These are phyloP conservation scores for Tanytarsus gracilentus DNA, from an alignment of 2,888 invertebrate species.

Conservation along the genomic window DNA sequence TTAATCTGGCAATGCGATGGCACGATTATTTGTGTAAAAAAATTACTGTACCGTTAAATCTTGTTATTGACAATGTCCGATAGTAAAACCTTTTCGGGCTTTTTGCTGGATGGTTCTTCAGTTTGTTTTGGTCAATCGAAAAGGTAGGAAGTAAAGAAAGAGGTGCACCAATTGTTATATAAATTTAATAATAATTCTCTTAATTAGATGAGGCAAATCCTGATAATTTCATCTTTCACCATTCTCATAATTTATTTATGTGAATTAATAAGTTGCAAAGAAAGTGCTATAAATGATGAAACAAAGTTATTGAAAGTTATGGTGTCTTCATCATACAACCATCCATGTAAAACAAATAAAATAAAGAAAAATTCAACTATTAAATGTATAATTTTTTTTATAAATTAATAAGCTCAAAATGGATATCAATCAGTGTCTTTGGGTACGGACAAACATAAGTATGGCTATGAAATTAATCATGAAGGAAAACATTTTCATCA, in stretches of 20 bases:
- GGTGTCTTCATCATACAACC: too few relatives aligned
- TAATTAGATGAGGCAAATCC: neutral
- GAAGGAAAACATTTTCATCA: constrained; percentile 21
- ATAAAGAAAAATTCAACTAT: neutral
- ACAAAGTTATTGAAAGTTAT: too few relatives aligned
- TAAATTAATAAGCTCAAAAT: neutral
- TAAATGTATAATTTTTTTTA: neutral
- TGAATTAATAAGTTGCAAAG: too few relatives aligned
- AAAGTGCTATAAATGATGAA: too few relatives aligned
- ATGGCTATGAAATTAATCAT: constrained; percentile 7
- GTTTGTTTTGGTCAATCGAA: neutral
- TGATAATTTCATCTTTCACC: too few relatives aligned
- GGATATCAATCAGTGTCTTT: neutral
- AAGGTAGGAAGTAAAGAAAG: neutral
- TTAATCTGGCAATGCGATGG: too few relatives aligned
- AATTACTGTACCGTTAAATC: constrained; percentile 11
- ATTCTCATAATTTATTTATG: too few relatives aligned
- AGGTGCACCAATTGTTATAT: neutral
- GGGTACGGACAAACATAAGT: constrained; percentile 6
- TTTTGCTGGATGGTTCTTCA: neutral
- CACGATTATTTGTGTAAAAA: constrained; percentile 12
- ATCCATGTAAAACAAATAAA: too few relatives aligned
- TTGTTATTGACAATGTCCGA: neutral
- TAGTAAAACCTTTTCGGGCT: neutral
- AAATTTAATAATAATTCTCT: neutral